Evolutionary conservation across 1,140 invertebrate species (phyloP), one percentile per base, ranked within the genome.

Genomic region (Heterodera schachtii): DNA sequence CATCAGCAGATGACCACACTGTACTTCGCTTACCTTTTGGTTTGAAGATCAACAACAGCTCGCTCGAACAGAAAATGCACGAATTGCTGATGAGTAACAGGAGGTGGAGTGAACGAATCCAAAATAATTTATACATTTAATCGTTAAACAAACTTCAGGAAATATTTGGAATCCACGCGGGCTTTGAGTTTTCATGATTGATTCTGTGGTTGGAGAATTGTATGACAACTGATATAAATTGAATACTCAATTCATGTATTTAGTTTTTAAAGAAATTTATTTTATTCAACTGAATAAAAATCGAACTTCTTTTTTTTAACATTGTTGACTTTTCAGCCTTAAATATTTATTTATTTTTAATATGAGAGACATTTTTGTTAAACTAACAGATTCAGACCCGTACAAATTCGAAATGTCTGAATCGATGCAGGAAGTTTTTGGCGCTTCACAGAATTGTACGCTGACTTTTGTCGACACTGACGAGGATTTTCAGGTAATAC

Each of bases 101-200:
- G 47, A 80, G 81, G 80, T 81, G 19, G 2, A 66, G 43, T 79
- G 1, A 11, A n/a, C 9, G 31, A 52, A 52, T 6, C 6, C 49
- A 52, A 52, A 31, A 31, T 31, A 52, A 52, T 52, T 8, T 5
- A 11, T 52, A 6, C 5, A 57, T 71, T 78, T 21, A 16, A 9
- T 74, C 19, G 13, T 47, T 52, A 78, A 74, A 6, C 9, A 43
- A 21, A 13, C 57, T 82, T 82, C 31, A 82, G 81, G n/a, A 82
- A 82, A 52, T 82, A 82, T 84, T 21, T 83, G 47, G 21, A 85
- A 1, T 83, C 82, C 3, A 9, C 19, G 16, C 73, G 82, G 6
- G 82, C 79, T 19, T 31, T 83, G 43, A 83, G 85, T 71, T 60
- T 87, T 78, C 82, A 83, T 47, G 84, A 86, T 75, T 71, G 83